Conservation (phyloP, 2,888 invertebrate genomes). For the Meiosimyza platycephala region DNA sequence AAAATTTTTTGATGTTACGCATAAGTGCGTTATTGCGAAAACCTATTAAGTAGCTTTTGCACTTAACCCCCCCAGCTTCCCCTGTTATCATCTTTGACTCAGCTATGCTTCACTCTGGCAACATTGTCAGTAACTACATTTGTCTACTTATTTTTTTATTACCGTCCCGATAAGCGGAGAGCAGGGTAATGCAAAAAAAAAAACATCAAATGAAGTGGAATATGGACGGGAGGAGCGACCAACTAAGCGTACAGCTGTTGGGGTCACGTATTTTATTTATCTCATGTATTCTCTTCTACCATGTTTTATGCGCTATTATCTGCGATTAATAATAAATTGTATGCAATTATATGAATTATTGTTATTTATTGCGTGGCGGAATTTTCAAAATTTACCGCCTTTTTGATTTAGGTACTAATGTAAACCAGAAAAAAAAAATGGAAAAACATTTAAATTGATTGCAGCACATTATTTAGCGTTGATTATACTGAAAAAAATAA, state of each 20-base stretch:
- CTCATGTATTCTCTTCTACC: constrained; percentile 7
- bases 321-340: constrained; percentile 67
- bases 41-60: too few species aligned
- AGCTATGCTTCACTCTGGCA: too few species aligned
- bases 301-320: constrained; percentile 63
- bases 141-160: too few species aligned
- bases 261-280: constrained; percentile 20
- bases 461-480: constrained; percentile 4
- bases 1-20: too few species aligned
- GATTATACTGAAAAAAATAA: background rate
- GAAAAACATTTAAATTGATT: constrained; percentile 11
- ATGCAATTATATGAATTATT: constrained; percentile 67
- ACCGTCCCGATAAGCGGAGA: too few species aligned
- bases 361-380: constrained; percentile 63
- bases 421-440: background rate
- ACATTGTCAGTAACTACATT: too few species aligned
- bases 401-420: background rate
- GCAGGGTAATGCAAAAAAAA: too few species aligned
- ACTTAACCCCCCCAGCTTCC: too few species aligned
- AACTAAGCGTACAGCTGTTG: constrained; percentile 7
- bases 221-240: too few species aligned
- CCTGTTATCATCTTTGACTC: too few species aligned
- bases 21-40: too few species aligned
- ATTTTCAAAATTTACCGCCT: constrained; percentile 19
- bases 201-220: too few species aligned